Evolutionary conservation across 2,888 invertebrate species (phyloP).

Genomic region (Zelleria hepariella): DNA sequence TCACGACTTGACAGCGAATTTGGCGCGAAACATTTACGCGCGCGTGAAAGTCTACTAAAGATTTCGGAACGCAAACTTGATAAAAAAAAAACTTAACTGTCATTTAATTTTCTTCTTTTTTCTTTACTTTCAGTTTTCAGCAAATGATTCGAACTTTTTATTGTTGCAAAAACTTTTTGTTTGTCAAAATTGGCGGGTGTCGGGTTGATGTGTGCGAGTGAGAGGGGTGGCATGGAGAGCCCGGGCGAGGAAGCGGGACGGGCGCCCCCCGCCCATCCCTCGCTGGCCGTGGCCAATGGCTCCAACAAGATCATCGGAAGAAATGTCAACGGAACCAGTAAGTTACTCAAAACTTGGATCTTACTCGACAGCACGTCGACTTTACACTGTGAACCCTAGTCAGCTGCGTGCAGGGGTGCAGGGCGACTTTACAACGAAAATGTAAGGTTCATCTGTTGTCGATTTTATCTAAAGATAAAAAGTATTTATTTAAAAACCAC

Average conservation of each 20-base stretch:
- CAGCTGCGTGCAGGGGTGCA: too few species aligned
- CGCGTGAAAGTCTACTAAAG: slow-evolving; percentile 23
- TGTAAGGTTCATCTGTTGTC: too few species aligned
- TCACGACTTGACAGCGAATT: slow-evolving; percentile 28
- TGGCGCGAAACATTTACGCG: slow-evolving; percentile 4
- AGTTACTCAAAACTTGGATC: slow-evolving; percentile 38
- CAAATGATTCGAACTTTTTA: slow-evolving; percentile 11
- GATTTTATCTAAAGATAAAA: too few species aligned
- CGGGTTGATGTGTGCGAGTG: slow-evolving; percentile 63
- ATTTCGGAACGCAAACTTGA: slow-evolving; percentile 6
- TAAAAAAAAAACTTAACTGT: neutral
- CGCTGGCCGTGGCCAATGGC: slow-evolving; percentile 65
- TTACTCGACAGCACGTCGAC: neutral
- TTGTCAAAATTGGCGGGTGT: slow-evolving; percentile 38
- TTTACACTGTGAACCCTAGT: too few species aligned
- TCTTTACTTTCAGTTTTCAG: neutral
- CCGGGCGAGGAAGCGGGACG: slow-evolving; percentile 66
- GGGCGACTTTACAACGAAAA: too few species aligned
- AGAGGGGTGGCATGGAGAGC: slow-evolving; percentile 62
- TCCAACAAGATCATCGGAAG: slow-evolving; percentile 76
- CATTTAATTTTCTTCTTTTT: slow-evolving; percentile 3
- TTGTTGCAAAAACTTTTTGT: slow-evolving; percentile 13
- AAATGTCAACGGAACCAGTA: slow-evolving; percentile 77
- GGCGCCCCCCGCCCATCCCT: slow-evolving; percentile 51
- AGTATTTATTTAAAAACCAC: too few species aligned